Conservation (phyloP, 2,888 invertebrate genomes). For the Drosophila austrosaltans region DNA sequence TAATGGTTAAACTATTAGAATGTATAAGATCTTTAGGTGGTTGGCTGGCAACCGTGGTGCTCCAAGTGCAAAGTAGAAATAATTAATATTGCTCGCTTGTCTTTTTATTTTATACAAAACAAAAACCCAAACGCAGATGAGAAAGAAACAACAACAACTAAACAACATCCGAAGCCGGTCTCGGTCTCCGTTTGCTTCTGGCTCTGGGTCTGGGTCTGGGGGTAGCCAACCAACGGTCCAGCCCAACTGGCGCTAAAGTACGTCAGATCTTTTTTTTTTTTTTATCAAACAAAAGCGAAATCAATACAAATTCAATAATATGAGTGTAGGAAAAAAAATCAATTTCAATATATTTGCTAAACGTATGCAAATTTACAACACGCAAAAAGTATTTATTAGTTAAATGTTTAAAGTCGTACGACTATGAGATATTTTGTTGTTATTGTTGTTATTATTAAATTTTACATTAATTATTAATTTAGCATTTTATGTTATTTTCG, state of each 20-base stretch:
- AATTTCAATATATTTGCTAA: slow-evolving; percentile 49
- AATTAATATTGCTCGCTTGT: slow-evolving; percentile 65
- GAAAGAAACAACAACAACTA: slow-evolving; percentile 53
- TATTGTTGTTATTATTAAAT: slow-evolving; percentile 12
- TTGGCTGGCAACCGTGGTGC: slow-evolving; percentile 53
- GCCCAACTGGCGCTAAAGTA: slow-evolving; percentile 50
- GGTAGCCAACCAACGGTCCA: slow-evolving; percentile 33
- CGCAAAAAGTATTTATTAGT: slow-evolving; percentile 25
- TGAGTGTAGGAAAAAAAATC: slow-evolving; percentile 14
- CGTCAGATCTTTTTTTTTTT: slow-evolving; percentile 44
- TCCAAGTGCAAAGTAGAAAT: slow-evolving; percentile 61
- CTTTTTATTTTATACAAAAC: slow-evolving; percentile 76
- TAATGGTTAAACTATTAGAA: neutral
- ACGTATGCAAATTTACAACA: slow-evolving; percentile 47
- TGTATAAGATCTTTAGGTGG: slow-evolving; percentile 17
- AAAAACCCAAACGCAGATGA: slow-evolving; percentile 70
- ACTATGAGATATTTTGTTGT: slow-evolving; percentile 19
- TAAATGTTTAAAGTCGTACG: slow-evolving; percentile 25
- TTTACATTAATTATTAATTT: slow-evolving; percentile 40
- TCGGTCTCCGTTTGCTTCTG: neutral
- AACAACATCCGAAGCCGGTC: slow-evolving; percentile 49
- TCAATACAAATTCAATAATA: slow-evolving; percentile 46
- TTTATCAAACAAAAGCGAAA: slow-evolving; percentile 39
- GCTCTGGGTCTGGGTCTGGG: slow-evolving; percentile 53
- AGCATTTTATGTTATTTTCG: slow-evolving; percentile 29